Evolutionary conservation across 2,113 vertebrate genomes (phyloP), one percentile per base, ranked within the genome.

Genomic region (Bos javanicus): DNA sequence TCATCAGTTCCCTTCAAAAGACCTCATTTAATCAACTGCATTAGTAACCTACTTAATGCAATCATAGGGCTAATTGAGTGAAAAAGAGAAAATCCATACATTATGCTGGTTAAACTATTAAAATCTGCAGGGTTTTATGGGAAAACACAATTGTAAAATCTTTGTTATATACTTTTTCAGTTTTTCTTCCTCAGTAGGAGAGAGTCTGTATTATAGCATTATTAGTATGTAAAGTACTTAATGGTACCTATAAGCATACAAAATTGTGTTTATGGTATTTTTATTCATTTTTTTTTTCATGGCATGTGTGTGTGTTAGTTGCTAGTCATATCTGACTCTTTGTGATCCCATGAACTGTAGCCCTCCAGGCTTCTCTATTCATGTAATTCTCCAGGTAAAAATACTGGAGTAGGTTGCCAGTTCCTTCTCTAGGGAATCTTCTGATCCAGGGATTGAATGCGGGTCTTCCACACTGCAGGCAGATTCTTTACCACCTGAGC

Each of bases 241-340:
- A 86, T 15, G 9, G 39, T 64, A 56, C 15, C 28, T 36, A 4
- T 52, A 94, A 94, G 33, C 50, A 12, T 95, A 23, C 36, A 90
- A 87, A 94, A 56, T 54, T 94, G 36, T 52, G 71, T 57, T 96
- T 83, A 67, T 2, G 71, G 54, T 76, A 76, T 87, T 98, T 95
- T 83, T 83, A 93, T 93, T 96, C 36, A 14, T 96, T 23, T 36
- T 39, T 33, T 36, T 74, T 67, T 67, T n/a, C 33, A 39, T 39
- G 33, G 64, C 2, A 39, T 39, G 5, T 39, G n/a, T 74, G 67
- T 74, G 19, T 74, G n/a, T 74, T 74, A 74, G 67, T 39, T 23
- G 36, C n/a, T 74, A 74, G 36, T 39, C 10, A 39, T 74, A 39
- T 74, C 67, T 74, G 67, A 74, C 67, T 74, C 67, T 74, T 13